These are phyloP conservation scores for Phrynosoma blainvillii DNA, from an alignment of 2,113 vertebrate genomes.

Conservation along the genomic window DNA sequence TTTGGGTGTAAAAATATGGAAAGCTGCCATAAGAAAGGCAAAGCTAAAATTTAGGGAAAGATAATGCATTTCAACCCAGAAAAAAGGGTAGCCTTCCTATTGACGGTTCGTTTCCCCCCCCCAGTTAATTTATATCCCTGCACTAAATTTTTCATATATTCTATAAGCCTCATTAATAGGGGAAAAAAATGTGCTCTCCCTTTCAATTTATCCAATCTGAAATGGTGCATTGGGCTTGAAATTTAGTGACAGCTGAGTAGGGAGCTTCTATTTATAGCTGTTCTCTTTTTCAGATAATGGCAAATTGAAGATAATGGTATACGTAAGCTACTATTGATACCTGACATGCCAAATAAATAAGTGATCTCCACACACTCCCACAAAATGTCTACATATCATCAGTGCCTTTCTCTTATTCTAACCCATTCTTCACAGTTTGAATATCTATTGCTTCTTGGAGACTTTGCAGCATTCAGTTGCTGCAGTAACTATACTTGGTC, in stretches of 20 bases:
- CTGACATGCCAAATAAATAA: not conserved
- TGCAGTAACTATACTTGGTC: not conserved
- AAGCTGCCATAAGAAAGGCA: too few species aligned
- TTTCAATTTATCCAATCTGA: not conserved
- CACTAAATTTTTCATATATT: not conserved
- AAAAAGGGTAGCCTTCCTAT: not conserved
- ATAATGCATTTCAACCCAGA: not conserved
- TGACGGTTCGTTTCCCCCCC: not conserved
- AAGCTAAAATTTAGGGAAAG: not conserved
- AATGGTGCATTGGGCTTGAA: not conserved
- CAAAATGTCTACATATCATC: not conserved
- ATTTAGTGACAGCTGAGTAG: not conserved
- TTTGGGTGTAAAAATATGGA: too few species aligned
- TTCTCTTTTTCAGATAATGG: not conserved
- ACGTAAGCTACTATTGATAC: not conserved
- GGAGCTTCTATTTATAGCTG: not conserved
- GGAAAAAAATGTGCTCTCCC: not conserved
- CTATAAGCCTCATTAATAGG: not conserved
- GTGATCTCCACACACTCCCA: not conserved
- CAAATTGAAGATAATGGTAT: not conserved
- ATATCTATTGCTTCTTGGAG: not conserved
- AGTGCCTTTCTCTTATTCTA: not conserved
- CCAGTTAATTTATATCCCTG: fast-evolving
- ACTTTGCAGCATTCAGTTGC: not conserved
- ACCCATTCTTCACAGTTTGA: not conserved